Evolutionary conservation across 2,113 vertebrate genomes (phyloP).

Genomic region (Argyrosomus japonicus): DNA sequence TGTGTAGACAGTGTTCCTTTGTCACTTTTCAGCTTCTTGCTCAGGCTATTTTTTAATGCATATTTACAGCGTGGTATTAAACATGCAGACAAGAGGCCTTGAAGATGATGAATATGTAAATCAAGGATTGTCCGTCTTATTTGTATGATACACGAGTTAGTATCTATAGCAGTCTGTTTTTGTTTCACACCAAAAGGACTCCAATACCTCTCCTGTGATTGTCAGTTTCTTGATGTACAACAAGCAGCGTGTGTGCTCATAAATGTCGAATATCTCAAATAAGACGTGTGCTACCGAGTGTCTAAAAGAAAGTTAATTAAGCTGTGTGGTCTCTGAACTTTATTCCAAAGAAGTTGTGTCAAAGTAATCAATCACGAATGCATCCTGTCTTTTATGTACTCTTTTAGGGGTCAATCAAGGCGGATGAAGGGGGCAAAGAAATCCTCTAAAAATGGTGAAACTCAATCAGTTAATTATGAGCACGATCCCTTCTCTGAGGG

Average conservation of each 20-base stretch:
- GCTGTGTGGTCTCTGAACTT: constrained; percentile 12
- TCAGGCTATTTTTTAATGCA: not conserved
- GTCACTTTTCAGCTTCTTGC: not conserved
- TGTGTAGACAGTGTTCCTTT: not conserved
- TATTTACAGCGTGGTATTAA: not conserved
- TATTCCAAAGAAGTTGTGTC: constrained; percentile 3
- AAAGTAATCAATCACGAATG: constrained; percentile 31
- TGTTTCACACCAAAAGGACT: not conserved
- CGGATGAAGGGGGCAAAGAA: not conserved
- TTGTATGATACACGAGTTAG: not conserved
- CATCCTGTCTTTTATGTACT: not conserved
- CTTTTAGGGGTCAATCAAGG: constrained; percentile 27
- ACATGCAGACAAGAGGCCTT: not conserved
- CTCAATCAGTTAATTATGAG: constrained; percentile 18
- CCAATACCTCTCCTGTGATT: not conserved
- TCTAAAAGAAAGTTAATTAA: constrained; percentile 25
- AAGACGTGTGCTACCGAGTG: not conserved
- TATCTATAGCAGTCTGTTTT: not conserved
- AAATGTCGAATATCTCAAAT: constrained; percentile 27
- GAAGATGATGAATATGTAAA: constrained; percentile 15
- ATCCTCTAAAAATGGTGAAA: constrained; percentile 4
- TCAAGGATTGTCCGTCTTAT: not conserved
- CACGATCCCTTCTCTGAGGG: not conserved
- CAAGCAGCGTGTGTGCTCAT: not conserved
- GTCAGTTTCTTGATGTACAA: constrained; percentile 10